Evolutionary conservation across 2,888 invertebrate genomes (phyloP), one percentile per base, ranked within the genome.

Genomic region (Aspidapion aeneum): DNA sequence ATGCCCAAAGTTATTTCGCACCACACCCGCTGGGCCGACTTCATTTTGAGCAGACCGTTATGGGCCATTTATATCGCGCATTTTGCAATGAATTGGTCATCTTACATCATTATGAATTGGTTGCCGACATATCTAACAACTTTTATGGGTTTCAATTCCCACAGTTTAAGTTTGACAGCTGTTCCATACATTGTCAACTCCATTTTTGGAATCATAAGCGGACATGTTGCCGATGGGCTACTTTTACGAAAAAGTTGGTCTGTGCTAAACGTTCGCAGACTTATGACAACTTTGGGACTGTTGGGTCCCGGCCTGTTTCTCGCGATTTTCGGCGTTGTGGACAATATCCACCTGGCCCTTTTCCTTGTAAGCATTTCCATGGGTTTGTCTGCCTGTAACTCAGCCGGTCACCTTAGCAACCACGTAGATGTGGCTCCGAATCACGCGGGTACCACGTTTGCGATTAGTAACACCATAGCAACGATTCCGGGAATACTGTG

Each of bases 31-130:
- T 89, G 88, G 88, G 82, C 81, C 16, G 87, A 87, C 74, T 88
- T 89, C 71, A 78, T 90, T 55, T 77, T 83, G 51, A 86, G 87
- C 73, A 88, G 88, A 85, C 86, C 89, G 0, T 77, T 90, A 21
- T 89, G 89, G 89, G 86, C 90, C 2, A 83, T 90, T 68, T 90
- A 90, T 72, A 83, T 87, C 62, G 90, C 90, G 35, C 90, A 90
- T 78, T 90, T 90, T 77, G 86, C 88, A 21, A 90, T 90, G 90
- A 90, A 90, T 77, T 90, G 90, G 90, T 87, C 87, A 60, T 90
- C 88, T 72, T 90, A 90, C 74, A 90, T 90, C 67, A 88, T 90
- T 70, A 90, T 90, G 89, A 89, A 89, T 74, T 90, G 90, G 90
- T 78, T 90, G 66, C 90, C 90, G 1, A 90, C 90, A 1, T 90